Percentiles rank a stretch among this genome's conserved stretches.
Evolutionary conservation across 2,797 vertebrate species (phyloP).

Genomic region (Vultur gryphus): DNA sequence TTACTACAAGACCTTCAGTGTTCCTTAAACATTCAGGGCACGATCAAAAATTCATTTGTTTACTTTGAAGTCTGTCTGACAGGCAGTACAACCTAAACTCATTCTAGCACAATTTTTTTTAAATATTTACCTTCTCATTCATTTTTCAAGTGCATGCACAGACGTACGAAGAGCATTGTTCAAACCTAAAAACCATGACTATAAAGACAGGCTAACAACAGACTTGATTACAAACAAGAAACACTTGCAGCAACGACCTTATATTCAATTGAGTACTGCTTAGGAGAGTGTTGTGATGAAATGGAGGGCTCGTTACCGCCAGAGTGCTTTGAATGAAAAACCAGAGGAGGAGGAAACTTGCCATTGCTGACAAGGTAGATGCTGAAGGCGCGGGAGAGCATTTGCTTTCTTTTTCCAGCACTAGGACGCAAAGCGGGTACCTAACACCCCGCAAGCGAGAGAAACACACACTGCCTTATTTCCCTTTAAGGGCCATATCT

Average conservation of each 20-base stretch:
- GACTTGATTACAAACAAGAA: not conserved
- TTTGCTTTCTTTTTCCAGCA: not conserved
- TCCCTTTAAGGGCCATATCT: not conserved
- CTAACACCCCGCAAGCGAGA: not conserved
- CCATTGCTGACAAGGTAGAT: not conserved
- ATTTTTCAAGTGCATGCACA: not conserved
- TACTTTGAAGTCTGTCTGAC: not conserved
- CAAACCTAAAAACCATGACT: not conserved
- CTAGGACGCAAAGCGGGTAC: not conserved
- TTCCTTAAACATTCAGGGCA: not conserved
- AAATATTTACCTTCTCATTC: not conserved
- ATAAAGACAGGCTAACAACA: not conserved
- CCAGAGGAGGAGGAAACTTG: not conserved
- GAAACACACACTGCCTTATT: not conserved
- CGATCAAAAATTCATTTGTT: not conserved
- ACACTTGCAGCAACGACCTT: not conserved
- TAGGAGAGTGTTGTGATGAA: not conserved
- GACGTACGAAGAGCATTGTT: fast-evolving
- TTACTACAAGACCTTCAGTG: not conserved
- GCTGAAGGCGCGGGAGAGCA: not conserved
- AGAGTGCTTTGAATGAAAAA: not conserved
- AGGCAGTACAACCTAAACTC: not conserved
- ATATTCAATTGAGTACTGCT: fast-evolving
- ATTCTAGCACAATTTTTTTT: not conserved
- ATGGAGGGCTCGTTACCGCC: not conserved